These are phyloP conservation scores for Leguminivora glycinivorella DNA, from an alignment of 1,140 invertebrate species.

Conservation along the genomic window DNA sequence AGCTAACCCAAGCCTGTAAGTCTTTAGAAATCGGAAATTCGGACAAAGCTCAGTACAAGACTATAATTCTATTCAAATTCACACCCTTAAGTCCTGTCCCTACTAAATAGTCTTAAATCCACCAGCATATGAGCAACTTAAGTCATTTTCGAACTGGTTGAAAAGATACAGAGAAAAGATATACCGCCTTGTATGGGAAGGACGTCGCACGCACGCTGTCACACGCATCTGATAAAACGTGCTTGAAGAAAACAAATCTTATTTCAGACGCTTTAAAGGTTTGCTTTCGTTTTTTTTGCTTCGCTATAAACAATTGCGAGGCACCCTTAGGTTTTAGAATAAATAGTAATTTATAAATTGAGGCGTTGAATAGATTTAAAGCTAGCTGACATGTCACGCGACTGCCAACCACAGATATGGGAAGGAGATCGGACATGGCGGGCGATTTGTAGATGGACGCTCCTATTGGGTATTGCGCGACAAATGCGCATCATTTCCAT, in stretches of 20 bases:
- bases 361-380: neutral
- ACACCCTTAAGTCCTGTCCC: neutral
- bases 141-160: neutral
- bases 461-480: too few species aligned
- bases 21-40: conserved; percentile 8
- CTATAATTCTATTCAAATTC: conserved; percentile 27
- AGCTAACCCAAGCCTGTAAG: neutral
- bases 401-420: too few species aligned
- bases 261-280: neutral
- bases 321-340: conserved; percentile 9
- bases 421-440: too few species aligned
- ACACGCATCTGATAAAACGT: conserved; percentile 3
- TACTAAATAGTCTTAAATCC: neutral
- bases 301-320: neutral
- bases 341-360: conserved; percentile 7
- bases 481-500: too few species aligned
- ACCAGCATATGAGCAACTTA: neutral
- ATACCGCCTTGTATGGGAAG: neutral
- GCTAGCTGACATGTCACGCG: conserved; percentile 1
- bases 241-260: neutral
- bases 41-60: conserved; percentile 1
- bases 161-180: conserved; percentile 5
- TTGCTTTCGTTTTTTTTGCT: neutral
- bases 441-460: too few species aligned
- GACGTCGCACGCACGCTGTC: conserved; percentile 23